Percentiles rank a stretch among this genome's conserved stretches.
Evolutionary conservation across 2,888 invertebrate genomes (phyloP).

Genomic region (Galerucella calmariensis): DNA sequence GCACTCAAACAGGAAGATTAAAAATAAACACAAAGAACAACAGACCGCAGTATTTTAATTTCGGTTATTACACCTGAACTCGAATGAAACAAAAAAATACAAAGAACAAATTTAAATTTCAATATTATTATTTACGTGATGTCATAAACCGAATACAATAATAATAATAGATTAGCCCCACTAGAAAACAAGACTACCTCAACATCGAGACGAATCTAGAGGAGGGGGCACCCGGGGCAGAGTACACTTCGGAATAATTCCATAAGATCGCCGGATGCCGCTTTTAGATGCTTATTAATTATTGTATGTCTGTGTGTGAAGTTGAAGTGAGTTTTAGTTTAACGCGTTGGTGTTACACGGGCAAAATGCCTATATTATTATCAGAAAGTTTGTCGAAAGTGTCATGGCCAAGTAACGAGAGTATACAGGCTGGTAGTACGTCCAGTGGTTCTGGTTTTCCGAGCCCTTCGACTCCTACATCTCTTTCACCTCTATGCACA

Average conservation of each 20-base stretch:
- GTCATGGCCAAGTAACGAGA: conserved; percentile 66
- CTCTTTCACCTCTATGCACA: conserved; percentile 67
- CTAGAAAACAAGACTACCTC: conserved; percentile 47
- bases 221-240: conserved; percentile 55
- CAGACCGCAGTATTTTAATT: not conserved
- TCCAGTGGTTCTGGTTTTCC: conserved; percentile 61
- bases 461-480: conserved; percentile 65
- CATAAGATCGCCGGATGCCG: conserved; percentile 56
- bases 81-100: not conserved
- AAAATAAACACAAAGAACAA: not conserved
- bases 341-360: not conserved
- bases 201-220: conserved; percentile 46
- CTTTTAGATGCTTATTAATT: conserved; percentile 48
- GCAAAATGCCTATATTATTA: conserved; percentile 74
- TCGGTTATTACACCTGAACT: conserved; percentile 6
- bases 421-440: conserved; percentile 67
- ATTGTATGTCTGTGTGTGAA: conserved; percentile 37
- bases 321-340: not conserved
- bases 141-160: not conserved
- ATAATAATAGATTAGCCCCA: conserved; percentile 1
- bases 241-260: conserved; percentile 56
- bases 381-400: conserved; percentile 72
- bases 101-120: not conserved
- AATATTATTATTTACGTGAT: not conserved
- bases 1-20: not conserved